These are phyloP conservation scores for Toxotes jaculatrix DNA, from an alignment of 2,113 vertebrate genomes.

Conservation along the genomic window DNA sequence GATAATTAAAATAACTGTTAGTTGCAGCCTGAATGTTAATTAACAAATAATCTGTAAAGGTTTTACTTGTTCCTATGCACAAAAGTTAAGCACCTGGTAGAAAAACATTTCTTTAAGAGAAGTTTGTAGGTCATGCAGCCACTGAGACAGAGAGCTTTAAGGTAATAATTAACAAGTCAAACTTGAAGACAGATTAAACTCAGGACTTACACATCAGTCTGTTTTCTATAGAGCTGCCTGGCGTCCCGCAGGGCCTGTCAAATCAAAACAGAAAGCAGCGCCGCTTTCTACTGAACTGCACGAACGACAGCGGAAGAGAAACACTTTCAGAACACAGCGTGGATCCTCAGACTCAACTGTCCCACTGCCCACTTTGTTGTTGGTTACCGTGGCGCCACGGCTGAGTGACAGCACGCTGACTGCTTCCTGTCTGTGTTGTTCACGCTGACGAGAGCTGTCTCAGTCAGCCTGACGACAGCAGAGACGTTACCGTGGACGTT, in stretches of 20 bases:
- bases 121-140: not conserved
- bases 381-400: conserved; percentile 29
- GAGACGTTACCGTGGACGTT: conserved; percentile 3
- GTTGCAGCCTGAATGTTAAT: not conserved
- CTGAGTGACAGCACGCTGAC: conserved; percentile 58
- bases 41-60: not conserved
- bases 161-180: not conserved
- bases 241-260: not conserved
- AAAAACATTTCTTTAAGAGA: too few species aligned
- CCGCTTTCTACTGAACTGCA: not conserved
- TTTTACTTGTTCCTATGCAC: not conserved
- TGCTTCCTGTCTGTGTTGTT: conserved; percentile 59
- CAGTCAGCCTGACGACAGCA: not conserved
- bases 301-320: not conserved
- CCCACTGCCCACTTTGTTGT: conserved; percentile 36
- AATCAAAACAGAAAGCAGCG: conserved; percentile 9
- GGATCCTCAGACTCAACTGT: not conserved
- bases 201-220: conserved; percentile 27
- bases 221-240: conserved; percentile 1
- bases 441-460: not conserved
- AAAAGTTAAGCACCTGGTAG: not conserved
- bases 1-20: too few species aligned
- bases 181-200: not conserved
- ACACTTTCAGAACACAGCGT: not conserved
- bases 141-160: not conserved